Conservation (phyloP, 35 echinoderm and acorn worm species). For the Heliocidaris erythrogramma region DNA sequence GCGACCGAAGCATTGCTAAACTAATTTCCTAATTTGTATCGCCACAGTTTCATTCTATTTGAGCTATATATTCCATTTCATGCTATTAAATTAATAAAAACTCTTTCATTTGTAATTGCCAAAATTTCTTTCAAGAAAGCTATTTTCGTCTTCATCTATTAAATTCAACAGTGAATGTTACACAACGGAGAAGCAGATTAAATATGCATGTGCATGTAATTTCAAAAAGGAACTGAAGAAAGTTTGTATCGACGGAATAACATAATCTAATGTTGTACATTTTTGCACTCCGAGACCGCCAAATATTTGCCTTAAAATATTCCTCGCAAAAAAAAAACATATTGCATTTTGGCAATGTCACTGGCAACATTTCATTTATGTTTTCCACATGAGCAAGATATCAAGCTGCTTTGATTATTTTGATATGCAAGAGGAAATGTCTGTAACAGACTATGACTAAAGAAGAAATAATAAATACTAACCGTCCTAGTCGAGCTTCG, state of each 20-base stretch:
- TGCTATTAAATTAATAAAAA: not conserved
- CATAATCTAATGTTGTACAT: too few species aligned
- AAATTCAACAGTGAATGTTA: not conserved
- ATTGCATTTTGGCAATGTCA: not conserved
- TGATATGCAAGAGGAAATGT: not conserved
- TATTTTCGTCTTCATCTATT: not conserved
- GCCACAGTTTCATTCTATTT: not conserved
- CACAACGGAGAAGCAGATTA: not conserved
- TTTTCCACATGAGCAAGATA: not conserved
- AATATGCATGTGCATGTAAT: too few species aligned
- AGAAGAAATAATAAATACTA: not conserved
- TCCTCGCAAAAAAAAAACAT: not conserved
- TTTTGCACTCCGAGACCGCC: not conserved
- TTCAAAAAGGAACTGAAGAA: too few species aligned
- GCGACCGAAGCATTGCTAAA: not conserved
- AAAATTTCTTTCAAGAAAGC: not conserved
- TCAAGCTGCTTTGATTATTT: not conserved
- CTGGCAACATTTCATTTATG: not conserved
- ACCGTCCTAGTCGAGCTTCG: not conserved
- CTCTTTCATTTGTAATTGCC: not conserved
- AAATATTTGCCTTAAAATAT: not conserved
- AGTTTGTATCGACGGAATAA: too few species aligned
- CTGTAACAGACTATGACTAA: not conserved
- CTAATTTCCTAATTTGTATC: not conserved
- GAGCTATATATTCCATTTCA: not conserved